phyloP scores from a whole-genome alignment of 2,113 vertebrate species.

The Barbus barbus region DNA sequence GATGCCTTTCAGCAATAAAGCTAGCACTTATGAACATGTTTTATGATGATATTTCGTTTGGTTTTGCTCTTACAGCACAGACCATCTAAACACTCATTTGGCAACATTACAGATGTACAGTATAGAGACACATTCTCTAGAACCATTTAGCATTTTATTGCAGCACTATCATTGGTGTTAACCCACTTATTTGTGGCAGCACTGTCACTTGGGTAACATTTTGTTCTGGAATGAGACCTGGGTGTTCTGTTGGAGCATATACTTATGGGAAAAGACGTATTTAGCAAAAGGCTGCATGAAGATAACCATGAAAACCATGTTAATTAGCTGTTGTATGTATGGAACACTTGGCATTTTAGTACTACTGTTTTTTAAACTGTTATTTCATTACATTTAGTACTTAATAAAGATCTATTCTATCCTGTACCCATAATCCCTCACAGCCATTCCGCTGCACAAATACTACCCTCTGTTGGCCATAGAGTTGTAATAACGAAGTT shows the following conservation, averaged over 20 bases:
- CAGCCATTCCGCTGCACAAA: neutral
- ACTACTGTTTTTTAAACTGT: neutral
- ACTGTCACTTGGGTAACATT: neutral
- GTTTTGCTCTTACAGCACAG: neutral
- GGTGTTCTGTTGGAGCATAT: neutral
- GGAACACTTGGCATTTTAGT: neutral
- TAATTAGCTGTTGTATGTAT: neutral
- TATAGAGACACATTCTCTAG: neutral
- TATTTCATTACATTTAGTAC: neutral
- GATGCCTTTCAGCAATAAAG: conserved; percentile 36
- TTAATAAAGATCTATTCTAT: neutral
- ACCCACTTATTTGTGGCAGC: neutral
- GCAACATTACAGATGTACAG: neutral
- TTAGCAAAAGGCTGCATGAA: conserved; percentile 3
- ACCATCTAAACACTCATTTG: neutral
- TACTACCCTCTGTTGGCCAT: conserved; percentile 7
- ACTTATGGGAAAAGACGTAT: neutral
- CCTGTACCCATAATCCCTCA: neutral
- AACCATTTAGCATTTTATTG: neutral
- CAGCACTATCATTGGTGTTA: neutral
- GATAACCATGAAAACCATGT: neutral
- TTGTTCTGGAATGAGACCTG: conserved; percentile 1
- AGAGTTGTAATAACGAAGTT: neutral
- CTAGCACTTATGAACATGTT: conserved; percentile 29
- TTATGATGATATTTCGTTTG: conserved; percentile 7